Evolutionary conservation across 37 sponge, comb jelly and placozoan genomes (phyloP), one percentile per base, ranked within the genome.

Genomic region (Oopsacas minuta): DNA sequence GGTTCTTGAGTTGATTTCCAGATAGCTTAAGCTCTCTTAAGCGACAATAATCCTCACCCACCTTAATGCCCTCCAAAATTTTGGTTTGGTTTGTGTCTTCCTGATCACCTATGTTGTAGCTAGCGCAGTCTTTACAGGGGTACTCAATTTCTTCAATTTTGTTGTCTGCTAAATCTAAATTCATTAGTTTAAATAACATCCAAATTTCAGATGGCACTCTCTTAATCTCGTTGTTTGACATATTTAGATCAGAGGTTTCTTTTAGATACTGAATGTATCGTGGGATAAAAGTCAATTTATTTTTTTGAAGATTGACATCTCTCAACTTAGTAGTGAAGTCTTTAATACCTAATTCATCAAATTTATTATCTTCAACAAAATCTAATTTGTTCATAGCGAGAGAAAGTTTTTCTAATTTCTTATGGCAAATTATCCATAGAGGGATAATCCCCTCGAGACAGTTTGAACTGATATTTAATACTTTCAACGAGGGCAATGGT

Each of bases 381-480:
- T 61, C 30, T 12, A 61, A n/a, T 25, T 25, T 25, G 30, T 61
- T 61, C 20, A 25, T 10, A 10, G 75, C 7, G 20, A 61, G 30
- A 61, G 20, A 25, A 10, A 61, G 30, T 34, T 61, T 61, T 34
- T 61, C 75, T 10, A 61, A 34, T 7, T 61, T 61, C 30, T 61
- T 61, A n/a, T 61, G 75, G 28, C 75, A 61, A 61, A 61, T 61
- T 7, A 61, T 61, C 75, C 75, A 61, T 61, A 61, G 75, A 25
- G 75, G 75, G 30, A 61, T 61, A n/a, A n/a, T 61, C 22, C 75
- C 75, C 30, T 61, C 30, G 20, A 61, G 5, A 25, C 75, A 34
- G 22, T 61, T 61, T 25, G 75, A 61, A 61, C 28, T 61, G 75
- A 61, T 61, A 61, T 61, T 61, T n/a, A 61, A 61, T 25, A 32